phyloP scores from a whole-genome alignment of 2,113 vertebrate genomes.

The Progne subis region DNA sequence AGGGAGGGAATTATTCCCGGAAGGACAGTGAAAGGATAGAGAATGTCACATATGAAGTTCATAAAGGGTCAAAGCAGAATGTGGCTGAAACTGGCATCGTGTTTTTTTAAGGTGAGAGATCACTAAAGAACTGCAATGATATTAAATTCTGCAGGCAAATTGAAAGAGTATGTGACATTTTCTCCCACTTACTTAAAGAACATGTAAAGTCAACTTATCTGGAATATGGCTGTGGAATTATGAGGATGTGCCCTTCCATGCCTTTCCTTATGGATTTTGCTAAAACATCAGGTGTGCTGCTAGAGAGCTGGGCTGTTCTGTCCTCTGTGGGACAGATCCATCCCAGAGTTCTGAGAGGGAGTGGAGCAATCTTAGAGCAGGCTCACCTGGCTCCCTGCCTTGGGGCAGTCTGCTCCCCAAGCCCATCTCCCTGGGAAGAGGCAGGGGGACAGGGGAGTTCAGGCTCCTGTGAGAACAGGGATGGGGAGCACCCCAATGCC shows the following conservation, averaged over 20 bases:
- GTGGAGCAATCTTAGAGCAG: rapidly evolving
- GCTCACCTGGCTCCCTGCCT: not conserved
- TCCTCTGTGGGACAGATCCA: not conserved
- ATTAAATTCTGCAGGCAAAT: not conserved
- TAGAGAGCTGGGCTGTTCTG: not conserved
- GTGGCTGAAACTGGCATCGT: not conserved
- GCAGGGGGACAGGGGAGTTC: not conserved
- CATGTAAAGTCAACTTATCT: not conserved
- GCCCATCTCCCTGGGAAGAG: not conserved
- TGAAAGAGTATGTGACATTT: not conserved
- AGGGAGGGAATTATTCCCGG: not conserved
- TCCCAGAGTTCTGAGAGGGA: not conserved
- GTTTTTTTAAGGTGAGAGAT: not conserved
- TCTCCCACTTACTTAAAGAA: not conserved
- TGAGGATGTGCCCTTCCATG: not conserved
- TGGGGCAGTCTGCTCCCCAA: too few relatives aligned
- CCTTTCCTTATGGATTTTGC: not conserved
- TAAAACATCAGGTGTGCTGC: not conserved
- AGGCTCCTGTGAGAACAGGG: not conserved
- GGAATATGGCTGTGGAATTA: not conserved
- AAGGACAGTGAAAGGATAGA: not conserved
- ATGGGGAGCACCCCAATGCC: not conserved
- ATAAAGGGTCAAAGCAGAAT: not conserved
- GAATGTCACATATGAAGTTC: not conserved
- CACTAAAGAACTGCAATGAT: not conserved